Conservation (phyloP, 2,113 vertebrate genomes). For the Oreochromis niloticus region DNA sequence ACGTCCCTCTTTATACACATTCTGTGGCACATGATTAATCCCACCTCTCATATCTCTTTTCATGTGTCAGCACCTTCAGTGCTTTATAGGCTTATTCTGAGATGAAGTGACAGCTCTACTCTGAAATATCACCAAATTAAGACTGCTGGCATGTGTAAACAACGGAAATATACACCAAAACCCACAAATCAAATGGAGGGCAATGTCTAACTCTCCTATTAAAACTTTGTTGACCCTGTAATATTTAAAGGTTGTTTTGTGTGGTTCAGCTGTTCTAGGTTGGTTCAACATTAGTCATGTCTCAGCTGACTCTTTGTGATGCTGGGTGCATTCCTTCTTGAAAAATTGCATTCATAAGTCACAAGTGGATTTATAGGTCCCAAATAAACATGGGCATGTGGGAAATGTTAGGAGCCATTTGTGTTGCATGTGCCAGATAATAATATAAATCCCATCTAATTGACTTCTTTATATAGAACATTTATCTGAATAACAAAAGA, state of each 20-base stretch:
- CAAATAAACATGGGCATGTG: not conserved
- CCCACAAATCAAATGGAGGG: conserved; percentile 28
- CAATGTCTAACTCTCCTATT: not conserved
- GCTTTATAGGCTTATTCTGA: conserved; percentile 62
- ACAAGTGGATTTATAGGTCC: not conserved
- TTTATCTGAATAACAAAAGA: not conserved
- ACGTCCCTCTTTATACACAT: conserved; percentile 30
- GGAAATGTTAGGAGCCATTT: not conserved
- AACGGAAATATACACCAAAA: conserved; percentile 39
- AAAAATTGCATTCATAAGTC: conserved; percentile 1
- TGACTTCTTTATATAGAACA: not conserved
- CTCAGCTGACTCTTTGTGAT: not conserved
- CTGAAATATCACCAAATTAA: conserved; percentile 67
- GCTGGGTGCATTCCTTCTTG: not conserved
- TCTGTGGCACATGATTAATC: conserved; percentile 58
- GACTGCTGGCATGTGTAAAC: conserved; percentile 61
- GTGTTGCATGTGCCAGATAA: not conserved
- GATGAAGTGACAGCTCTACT: conserved; percentile 57
- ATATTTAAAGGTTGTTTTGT: conserved; percentile 20
- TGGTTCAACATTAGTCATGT: not conserved
- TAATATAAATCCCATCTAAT: not conserved
- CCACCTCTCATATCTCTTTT: conserved; percentile 51
- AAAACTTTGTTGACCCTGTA: conserved; percentile 50
- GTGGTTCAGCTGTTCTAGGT: not conserved
- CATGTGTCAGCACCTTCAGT: conserved; percentile 56